Base-by-base conservation (phyloP, 2,797 vertebrate species). In the Pseudomugil tenellus region DNA sequence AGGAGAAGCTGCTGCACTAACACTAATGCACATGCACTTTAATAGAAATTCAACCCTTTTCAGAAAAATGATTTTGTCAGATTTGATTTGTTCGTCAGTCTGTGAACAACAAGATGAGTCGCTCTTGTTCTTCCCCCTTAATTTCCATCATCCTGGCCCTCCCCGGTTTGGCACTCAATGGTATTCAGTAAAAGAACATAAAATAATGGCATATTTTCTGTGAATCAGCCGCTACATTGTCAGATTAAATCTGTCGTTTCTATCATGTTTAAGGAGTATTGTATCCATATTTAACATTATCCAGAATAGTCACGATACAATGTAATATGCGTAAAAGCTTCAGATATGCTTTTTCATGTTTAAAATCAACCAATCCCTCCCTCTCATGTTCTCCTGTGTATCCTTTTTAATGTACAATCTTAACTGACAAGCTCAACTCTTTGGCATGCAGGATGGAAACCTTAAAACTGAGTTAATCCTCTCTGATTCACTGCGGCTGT, bases 391-490 rank as follows among this genome's bases (percentile, higher is more conserved):
- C 73, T 85, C 76, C 65, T 70, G 73, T 49, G 78, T 63, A 74
- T 70, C 48, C 41, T 82, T 79, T 77, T 71, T 61, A 58, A 69
- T 71, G 64, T 76, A 55, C 70, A 74, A 74, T 87, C 78, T 85
- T 81, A 72, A 84, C 79, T 83, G 85, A 86, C 82, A 84, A 83
- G 82, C 85, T 68, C 58, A n/a, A 74, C 78, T 82, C 80, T 81
- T 86, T 89, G 78, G 83, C 84, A 87, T 89, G 79, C 81, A 68
- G 66, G 76, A 79, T 77, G 60, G 74, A 70, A 83, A 88, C 83
- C 75, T 85, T 85, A 84, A 87, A 90, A 81, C 79, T 7, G 62
- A 81, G 70, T 81, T 90, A 91, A 90, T 92, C 86, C 85, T 84
- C 76, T 76, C 85, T 81, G 84, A 87, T 78, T 87, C 78, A 66